A percentile compares a stretch with the other conserved stretches of the same genome.
Conservation (phyloP, 2,797 vertebrate species). For the Pempheris klunzingeri region DNA sequence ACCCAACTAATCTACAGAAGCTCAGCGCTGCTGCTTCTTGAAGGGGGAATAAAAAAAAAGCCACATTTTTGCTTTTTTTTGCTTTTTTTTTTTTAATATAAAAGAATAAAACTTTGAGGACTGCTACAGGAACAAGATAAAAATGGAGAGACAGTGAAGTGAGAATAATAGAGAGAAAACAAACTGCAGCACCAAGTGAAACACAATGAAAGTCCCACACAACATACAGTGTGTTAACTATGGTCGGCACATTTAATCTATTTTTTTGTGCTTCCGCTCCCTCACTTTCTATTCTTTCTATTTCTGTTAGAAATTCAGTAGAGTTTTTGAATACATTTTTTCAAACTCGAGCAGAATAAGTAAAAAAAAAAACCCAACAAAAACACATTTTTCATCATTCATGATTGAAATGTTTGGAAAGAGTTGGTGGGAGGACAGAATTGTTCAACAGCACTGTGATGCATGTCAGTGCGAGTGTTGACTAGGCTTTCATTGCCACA, state of each 20-base stretch:
- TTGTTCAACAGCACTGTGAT: background rate
- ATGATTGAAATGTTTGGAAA: background rate
- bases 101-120: conserved; percentile 2
- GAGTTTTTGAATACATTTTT: background rate
- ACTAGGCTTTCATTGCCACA: background rate
- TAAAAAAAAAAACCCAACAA: background rate
- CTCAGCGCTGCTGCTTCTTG: conserved; percentile 6
- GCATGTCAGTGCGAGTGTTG: background rate
- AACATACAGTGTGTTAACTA: conserved; percentile 9
- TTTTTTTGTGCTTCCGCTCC: background rate
- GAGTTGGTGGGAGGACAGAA: background rate
- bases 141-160: background rate
- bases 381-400: background rate
- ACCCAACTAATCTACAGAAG: conserved; percentile 14
- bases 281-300: background rate
- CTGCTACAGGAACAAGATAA: conserved; percentile 22
- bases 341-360: background rate
- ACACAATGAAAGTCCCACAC: conserved; percentile 1
- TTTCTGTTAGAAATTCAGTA: conserved; percentile 8
- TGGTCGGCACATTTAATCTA: conserved; percentile 6
- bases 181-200: conserved; percentile 6
- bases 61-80: conserved; percentile 15
- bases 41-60: conserved; percentile 3
- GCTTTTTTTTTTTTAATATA: too few relatives aligned
- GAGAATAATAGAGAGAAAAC: conserved; percentile 23